Evolutionary conservation across 2,888 invertebrate genomes (phyloP), one percentile per base, ranked within the genome.

Genomic region (Scaeva pyrastri): DNA sequence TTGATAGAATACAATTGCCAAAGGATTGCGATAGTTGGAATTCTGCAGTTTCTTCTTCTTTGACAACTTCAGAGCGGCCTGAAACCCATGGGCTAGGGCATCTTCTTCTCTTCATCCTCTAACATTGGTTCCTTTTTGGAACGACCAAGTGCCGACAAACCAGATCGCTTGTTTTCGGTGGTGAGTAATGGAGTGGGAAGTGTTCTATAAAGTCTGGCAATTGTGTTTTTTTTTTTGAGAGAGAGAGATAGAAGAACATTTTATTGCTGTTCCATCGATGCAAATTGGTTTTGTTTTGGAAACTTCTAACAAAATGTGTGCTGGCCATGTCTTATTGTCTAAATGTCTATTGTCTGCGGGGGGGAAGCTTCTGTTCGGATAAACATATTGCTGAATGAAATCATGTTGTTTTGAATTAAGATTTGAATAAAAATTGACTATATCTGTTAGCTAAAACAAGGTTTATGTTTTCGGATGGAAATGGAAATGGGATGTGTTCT

Each of bases 1-100:
- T 81, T 85, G 85, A 85, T 73, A 68, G 73, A 85, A 81, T 70
- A 73, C 85, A 76, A 85, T 81, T 68, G 76, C 81, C 85, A 43
- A 64, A 73, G 81, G 85, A 85, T 58, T 73, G 21, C 23, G 52
- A 31, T 31, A 73, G 73, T 85, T 73, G 60, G 76, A 75, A 72
- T 85, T 55, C 16, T 43, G 60, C 36, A 85, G 76, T 56, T 85
- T 68, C 36, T 56, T 68, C 36, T 56, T 45, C 52, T 36, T 58
- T 52, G 31, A 26, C 12, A 14, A 36, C n/a, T n/a, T 62, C 8
- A n/a, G n/a, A n/a, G n/a, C 41, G 21, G 11, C 36, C 39, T 62
- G 48, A n/a, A n/a, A n/a, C n/a, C n/a, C n/a, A 7, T 45, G 16
- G 43, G n/a, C 16, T 14, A 0, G 3, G 14, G 21, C 14, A 5